Conservation (phyloP, 1,140 invertebrate genomes). For the Pygmarrhopalites habei region DNA sequence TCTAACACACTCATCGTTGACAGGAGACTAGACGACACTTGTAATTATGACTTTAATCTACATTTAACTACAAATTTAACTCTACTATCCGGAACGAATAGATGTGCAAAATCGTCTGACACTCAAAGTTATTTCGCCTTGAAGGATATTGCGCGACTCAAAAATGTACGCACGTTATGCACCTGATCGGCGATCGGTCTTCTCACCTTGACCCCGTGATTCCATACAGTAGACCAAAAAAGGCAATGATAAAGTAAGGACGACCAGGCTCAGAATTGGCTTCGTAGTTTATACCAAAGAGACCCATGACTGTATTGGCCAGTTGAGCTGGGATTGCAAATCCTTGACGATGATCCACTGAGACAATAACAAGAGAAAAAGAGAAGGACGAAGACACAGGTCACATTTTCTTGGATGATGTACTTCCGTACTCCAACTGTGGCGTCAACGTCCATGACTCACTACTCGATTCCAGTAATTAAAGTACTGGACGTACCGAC, state of each 20-base stretch:
- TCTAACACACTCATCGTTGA: too few species aligned
- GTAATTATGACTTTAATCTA: too few species aligned
- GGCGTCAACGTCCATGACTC: constrained; percentile 26
- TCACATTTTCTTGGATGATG: constrained; percentile 15
- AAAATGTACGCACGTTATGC: too few species aligned
- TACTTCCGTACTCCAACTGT: constrained; percentile 17
- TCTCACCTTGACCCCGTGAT: too few species aligned
- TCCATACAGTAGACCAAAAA: background rate
- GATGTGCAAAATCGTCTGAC: too few species aligned
- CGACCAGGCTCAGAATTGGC: background rate
- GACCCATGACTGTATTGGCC: background rate
- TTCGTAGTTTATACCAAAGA: background rate
- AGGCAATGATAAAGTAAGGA: background rate
- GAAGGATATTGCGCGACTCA: too few species aligned
- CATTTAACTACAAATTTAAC: too few species aligned
- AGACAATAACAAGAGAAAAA: background rate
- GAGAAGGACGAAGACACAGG: background rate
- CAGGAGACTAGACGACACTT: too few species aligned
- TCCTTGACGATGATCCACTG: background rate
- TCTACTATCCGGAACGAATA: too few species aligned
- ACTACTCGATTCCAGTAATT: constrained; percentile 30
- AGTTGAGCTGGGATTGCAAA: background rate
- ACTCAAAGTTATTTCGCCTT: too few species aligned
- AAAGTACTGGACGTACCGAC: constrained; percentile 25
- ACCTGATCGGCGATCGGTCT: too few species aligned